Base-by-base conservation (phyloP, 64 coral and sea anemone species). In the Cladopsammia gracilis region DNA sequence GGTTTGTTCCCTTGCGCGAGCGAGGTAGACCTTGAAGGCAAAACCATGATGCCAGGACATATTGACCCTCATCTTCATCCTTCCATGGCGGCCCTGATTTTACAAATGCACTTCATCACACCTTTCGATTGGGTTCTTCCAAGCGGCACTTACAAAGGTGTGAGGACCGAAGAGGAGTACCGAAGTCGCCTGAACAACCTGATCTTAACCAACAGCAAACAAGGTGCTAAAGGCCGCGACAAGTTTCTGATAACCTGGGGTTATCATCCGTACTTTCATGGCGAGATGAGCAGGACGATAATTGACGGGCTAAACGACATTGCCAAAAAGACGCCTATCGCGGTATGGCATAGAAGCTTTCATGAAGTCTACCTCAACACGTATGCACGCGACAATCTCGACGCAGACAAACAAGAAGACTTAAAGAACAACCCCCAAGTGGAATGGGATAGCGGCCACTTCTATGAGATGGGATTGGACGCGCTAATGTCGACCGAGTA, bases 11-110 rank as follows among this genome's bases (percentile, higher is more conserved):
- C 62, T 71, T 58, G 0, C 52, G 69, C 64, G 3, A 46, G 5
- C 44, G 23, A 70, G 45, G 15, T 70, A 11, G 69, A 86, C 64
- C 82, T 86, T 14, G 14, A 86, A 70, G 82, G 82, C 10, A 11
- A 34, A 51, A 70, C 64, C 46, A 86, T 86, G 82, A 86, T 86
- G 82, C 82, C 82, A 4, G 82, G 82, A 61, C 82, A 86, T 6
- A 86, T 87, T 4, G 85, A 87, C 23, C 85, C 85, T 19, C 85
- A 87, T 50, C 68, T 87, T 87, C 85, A 87, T 44, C 85, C 85
- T 10, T 76, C 73, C 48, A 76, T 76, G 73, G 73, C 73, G 73
- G 73, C 73, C 46, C 16, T 76, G 73, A 76, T 76, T 76, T 15
- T 76, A 14, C 5, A 11, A 23, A 76, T 76, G 73, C 16, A 76